Base-by-base conservation (phyloP, 2,113 vertebrate species). In the Drymodes brunneopygia region DNA sequence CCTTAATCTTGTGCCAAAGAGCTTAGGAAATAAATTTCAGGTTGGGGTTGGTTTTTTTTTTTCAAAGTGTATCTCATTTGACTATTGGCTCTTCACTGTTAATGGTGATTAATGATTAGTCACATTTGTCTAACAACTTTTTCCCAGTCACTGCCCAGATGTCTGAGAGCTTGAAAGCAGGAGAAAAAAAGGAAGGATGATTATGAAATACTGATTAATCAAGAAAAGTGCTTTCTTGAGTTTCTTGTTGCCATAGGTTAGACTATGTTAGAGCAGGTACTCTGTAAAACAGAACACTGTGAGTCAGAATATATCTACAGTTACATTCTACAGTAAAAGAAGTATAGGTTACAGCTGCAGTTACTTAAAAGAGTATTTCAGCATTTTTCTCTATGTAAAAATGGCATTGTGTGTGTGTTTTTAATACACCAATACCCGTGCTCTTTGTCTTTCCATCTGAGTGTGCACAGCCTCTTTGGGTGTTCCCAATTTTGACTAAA, bases 401-500 rank as follows among this genome's bases (percentile, higher is more conserved):
- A 44, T 18, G 24, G 18, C 28, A 31, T 9, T 56, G 23, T 42
- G 8, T 57, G 7, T 81, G 33, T 73, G n/a, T 81, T 71, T 64
- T n/a, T 75, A 90, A 31, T 31, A 27, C 60, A 38, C 23, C 40
- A 77, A 29, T 73, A 77, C 54, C 35, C 10, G 0, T 28, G 44
- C 35, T 88, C 57, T 70, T 88, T 91, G 54, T 81, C 74, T 92
- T 86, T 81, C 82, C 50, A 57, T 66, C 91, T 50, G 84, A 92
- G 69, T 4, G 4, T 86, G 69, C 61, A 62, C 44, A 73, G 89
- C 36, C 47, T 75, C 7, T 86, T 94, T 96, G 96, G 96, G 95
- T 96, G 95, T 97, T 96, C 91, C 97, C 92, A 74, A 60, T 70
- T 94, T 86, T 23, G 12, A 66, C 89, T 70, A 83, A 73, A 60